Conservation (phyloP, 2,797 vertebrate species). For the Halcyon smyrnensis region DNA sequence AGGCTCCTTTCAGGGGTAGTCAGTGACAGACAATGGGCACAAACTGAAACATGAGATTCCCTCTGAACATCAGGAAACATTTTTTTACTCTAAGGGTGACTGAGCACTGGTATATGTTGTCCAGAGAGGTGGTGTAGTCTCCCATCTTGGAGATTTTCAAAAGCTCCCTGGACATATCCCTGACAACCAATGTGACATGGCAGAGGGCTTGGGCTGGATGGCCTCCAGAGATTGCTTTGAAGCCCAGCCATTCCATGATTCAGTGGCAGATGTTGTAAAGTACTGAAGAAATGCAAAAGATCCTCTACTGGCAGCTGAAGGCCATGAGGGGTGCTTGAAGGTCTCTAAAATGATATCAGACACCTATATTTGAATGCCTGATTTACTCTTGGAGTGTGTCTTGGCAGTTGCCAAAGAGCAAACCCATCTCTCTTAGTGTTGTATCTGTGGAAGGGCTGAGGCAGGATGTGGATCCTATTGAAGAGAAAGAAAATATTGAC, state of each 20-base stretch:
- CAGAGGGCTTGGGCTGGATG: background rate
- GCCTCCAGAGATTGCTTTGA: background rate
- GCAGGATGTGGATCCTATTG: constrained; percentile 45
- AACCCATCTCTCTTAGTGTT: background rate
- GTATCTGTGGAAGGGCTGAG: background rate
- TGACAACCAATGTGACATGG: background rate
- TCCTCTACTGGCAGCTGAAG: background rate
- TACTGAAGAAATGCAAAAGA: background rate
- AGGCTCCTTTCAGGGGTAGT: too few species aligned
- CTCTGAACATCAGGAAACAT: too few species aligned
- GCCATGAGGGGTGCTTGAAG: background rate
- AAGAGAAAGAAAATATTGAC: background rate
- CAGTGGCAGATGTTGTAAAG: background rate
- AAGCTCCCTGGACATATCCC: background rate
- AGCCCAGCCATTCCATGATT: background rate
- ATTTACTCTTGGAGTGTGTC: background rate
- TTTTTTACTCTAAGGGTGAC: too few species aligned
- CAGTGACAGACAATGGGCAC: too few species aligned
- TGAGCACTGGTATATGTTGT: background rate
- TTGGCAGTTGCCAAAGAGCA: background rate
- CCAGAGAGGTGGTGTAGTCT: background rate
- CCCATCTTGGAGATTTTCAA: background rate
- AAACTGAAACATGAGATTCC: too few species aligned
- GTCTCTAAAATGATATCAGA: background rate
- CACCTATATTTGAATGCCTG: background rate